These are phyloP conservation scores for Galaxea fascicularis DNA, from an alignment of 92 coral and sea anemone genomes.

Conservation along the genomic window DNA sequence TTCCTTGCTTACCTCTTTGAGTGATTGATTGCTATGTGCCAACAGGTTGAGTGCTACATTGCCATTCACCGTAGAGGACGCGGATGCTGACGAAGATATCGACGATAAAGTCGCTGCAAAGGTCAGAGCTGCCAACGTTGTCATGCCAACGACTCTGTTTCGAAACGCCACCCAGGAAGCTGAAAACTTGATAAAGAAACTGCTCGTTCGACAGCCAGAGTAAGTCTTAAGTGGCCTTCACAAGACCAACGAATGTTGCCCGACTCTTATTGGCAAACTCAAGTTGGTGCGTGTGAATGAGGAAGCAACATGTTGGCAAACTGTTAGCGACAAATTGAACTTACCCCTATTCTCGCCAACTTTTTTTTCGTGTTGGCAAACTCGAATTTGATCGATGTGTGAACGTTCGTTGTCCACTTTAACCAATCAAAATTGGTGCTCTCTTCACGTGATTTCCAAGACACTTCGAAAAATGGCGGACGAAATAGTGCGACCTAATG, in stretches of 20 bases:
- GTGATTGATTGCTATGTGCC: slow-evolving; percentile 16
- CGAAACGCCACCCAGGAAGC: slow-evolving; percentile 73
- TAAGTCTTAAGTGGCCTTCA: slow-evolving; percentile 39
- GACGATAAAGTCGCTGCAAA: slow-evolving; percentile 77
- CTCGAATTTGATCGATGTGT: too few relatives aligned
- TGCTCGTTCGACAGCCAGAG: slow-evolving; percentile 84
- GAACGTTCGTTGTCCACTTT: too few relatives aligned
- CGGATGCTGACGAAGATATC: slow-evolving; percentile 70
- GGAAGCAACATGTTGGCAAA: too few relatives aligned
- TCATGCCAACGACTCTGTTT: slow-evolving; percentile 67
- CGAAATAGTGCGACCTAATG: too few relatives aligned
- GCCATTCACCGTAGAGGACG: slow-evolving; percentile 83
- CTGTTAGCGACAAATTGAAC: too few relatives aligned
- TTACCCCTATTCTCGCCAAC: too few relatives aligned
- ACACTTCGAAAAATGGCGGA: too few relatives aligned
- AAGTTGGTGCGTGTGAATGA: background rate
- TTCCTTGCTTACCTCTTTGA: too few relatives aligned
- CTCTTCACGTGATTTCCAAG: too few relatives aligned
- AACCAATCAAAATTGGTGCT: too few relatives aligned
- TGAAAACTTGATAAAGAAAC: slow-evolving; percentile 66
- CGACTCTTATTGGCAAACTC: too few relatives aligned
- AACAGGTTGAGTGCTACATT: slow-evolving; percentile 79
- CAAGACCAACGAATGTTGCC: background rate
- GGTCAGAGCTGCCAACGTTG: slow-evolving; percentile 64
- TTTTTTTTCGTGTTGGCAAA: too few relatives aligned